These are phyloP conservation scores for Drosophila oshimai DNA, from an alignment of 1,140 invertebrate genomes.

Conservation along the genomic window DNA sequence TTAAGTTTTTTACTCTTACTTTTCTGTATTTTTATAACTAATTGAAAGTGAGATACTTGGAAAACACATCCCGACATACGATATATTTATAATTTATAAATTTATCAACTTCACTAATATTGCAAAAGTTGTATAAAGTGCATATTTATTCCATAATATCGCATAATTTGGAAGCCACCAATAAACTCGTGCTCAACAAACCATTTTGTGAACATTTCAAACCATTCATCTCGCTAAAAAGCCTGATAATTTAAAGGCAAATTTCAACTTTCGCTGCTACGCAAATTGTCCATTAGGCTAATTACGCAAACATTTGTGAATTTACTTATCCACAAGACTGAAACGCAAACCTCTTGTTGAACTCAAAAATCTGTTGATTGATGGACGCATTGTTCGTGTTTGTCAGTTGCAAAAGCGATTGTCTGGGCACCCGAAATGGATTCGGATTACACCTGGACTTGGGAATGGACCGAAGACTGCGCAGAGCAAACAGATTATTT, in stretches of 20 bases:
- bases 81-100: not conserved
- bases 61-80: no score
- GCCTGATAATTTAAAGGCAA: not conserved
- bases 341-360: constrained; percentile 46
- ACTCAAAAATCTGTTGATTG: constrained; percentile 60
- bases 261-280: constrained; percentile 23
- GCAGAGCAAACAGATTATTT: constrained; percentile 75
- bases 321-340: constrained; percentile 21
- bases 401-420: constrained; percentile 59
- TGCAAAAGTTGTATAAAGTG: no score
- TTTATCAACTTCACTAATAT: no score
- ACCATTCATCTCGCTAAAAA: not conserved
- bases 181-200: not conserved
- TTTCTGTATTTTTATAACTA: no score
- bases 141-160: no score
- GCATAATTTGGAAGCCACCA: not conserved
- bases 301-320: constrained; percentile 54
- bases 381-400: constrained; percentile 63
- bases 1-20: no score
- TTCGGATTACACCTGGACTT: constrained; percentile 69
- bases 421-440: constrained; percentile 19
- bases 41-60: no score
- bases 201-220: not conserved
- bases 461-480: constrained; percentile 9
- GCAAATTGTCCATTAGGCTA: constrained; percentile 59